Conservation (phyloP, 1,140 invertebrate species). For the Caerostris darwini region DNA sequence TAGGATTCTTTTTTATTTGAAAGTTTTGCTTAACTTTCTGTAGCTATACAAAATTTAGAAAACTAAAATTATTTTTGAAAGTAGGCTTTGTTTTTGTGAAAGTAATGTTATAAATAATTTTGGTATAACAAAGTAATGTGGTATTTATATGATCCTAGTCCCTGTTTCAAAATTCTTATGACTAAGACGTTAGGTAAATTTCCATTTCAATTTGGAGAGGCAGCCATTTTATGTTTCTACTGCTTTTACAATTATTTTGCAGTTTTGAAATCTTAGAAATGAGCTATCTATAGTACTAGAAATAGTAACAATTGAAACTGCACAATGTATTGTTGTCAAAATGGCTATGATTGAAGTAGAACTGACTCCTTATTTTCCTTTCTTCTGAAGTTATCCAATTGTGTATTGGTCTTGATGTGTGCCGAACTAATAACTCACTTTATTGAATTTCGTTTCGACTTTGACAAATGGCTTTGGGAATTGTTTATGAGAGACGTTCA, state of each 20-base stretch:
- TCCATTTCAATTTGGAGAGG: background rate
- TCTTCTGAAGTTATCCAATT: background rate
- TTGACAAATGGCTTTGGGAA: background rate
- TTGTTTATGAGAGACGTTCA: background rate
- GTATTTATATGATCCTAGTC: background rate
- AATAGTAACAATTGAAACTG: background rate
- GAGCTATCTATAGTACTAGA: background rate
- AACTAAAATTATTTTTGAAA: background rate
- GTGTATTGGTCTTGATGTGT: background rate
- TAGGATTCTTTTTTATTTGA: too few relatives aligned
- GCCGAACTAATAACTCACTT: background rate
- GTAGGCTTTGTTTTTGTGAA: too few relatives aligned
- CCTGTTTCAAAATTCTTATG: background rate
- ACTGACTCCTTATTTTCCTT: background rate
- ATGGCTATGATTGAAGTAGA: background rate
- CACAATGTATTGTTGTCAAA: background rate
- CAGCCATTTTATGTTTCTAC: background rate
- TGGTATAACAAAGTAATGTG: background rate
- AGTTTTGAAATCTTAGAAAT: background rate
- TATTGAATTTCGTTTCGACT: constrained; percentile 8
- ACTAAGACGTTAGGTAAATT: background rate
- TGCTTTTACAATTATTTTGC: background rate
- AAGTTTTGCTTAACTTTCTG: too few relatives aligned
- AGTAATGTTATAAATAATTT: background rate
- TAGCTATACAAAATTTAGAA: too few relatives aligned